These are phyloP conservation scores for Lonchura striata DNA, from an alignment of 2,113 vertebrate species.

Conservation along the genomic window DNA sequence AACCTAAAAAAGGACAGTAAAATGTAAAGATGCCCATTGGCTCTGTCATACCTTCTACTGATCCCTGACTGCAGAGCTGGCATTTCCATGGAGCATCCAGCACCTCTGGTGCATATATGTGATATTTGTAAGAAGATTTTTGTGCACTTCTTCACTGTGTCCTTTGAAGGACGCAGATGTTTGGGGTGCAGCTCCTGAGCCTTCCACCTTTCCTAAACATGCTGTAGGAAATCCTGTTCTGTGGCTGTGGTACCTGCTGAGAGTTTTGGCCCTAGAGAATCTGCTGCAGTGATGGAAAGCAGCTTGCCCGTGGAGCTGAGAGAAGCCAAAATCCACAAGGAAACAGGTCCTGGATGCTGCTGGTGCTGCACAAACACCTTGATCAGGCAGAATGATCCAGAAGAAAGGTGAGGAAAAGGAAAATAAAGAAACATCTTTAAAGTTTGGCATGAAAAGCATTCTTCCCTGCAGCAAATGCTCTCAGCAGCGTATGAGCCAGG, in stretches of 20 bases:
- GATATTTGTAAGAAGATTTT: not conserved
- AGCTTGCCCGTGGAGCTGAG: conserved; percentile 31
- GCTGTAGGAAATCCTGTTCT: not conserved
- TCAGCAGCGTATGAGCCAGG: not conserved
- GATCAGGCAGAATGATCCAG: conserved; percentile 21
- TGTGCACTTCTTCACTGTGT: not conserved
- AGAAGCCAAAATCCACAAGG: not conserved
- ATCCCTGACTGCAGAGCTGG: not conserved
- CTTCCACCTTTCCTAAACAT: not conserved
- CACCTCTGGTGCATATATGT: not conserved
- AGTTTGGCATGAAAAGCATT: not conserved
- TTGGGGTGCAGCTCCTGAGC: not conserved
- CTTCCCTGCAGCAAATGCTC: not conserved
- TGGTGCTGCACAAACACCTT: not conserved
- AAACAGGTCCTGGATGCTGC: conserved; percentile 49
- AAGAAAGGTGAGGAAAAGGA: conserved; percentile 11
- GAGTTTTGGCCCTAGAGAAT: not conserved
- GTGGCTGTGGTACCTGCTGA: not conserved
- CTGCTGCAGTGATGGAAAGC: conserved; percentile 22
- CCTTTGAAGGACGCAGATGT: not conserved
- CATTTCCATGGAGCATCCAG: not conserved
- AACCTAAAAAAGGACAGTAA: not conserved
- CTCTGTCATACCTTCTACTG: not conserved
- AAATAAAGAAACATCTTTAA: not conserved
- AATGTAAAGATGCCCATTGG: not conserved